Percentiles rank a stretch among this genome's conserved stretches.
Evolutionary conservation across 2,888 invertebrate genomes (phyloP).

Genomic region (Sesamia inferens): DNA sequence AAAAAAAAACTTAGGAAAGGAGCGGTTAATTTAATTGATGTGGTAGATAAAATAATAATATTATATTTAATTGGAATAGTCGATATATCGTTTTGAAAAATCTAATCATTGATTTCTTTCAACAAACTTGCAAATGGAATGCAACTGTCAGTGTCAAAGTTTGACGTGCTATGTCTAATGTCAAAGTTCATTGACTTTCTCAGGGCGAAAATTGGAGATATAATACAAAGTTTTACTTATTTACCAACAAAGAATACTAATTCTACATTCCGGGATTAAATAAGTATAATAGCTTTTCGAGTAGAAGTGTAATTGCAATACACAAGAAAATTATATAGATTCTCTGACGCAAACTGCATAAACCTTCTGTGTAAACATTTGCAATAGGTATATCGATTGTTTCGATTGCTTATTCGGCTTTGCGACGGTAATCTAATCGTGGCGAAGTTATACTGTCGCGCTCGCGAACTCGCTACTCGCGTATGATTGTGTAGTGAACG

Average conservation of each 20-base stretch:
- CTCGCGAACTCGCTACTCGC: constrained; percentile 27
- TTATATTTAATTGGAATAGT: no score
- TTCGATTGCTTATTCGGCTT: constrained; percentile 30
- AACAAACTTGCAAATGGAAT: constrained; percentile 15
- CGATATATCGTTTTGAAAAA: neutral
- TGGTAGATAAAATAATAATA: neutral
- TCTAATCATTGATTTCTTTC: neutral
- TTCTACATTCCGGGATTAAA: neutral
- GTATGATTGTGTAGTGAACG: constrained; percentile 58
- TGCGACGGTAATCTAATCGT: constrained; percentile 70
- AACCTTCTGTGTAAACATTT: constrained; percentile 78
- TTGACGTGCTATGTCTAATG: constrained; percentile 6
- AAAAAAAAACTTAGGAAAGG: no score
- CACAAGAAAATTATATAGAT: constrained; percentile 13
- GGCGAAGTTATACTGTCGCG: constrained; percentile 64
- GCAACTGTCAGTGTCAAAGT: constrained; percentile 28
- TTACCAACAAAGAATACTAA: constrained; percentile 2
- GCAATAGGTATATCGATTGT: constrained; percentile 73
- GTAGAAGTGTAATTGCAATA: neutral
- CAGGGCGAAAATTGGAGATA: neutral
- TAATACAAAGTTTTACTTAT: neutral
- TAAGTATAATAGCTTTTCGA: neutral
- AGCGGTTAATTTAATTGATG: no score
- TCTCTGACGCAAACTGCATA: constrained; percentile 47
- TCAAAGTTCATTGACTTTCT: constrained; percentile 20